Conservation (phyloP, 1,140 invertebrate genomes). For the Conus betulinus region DNA sequence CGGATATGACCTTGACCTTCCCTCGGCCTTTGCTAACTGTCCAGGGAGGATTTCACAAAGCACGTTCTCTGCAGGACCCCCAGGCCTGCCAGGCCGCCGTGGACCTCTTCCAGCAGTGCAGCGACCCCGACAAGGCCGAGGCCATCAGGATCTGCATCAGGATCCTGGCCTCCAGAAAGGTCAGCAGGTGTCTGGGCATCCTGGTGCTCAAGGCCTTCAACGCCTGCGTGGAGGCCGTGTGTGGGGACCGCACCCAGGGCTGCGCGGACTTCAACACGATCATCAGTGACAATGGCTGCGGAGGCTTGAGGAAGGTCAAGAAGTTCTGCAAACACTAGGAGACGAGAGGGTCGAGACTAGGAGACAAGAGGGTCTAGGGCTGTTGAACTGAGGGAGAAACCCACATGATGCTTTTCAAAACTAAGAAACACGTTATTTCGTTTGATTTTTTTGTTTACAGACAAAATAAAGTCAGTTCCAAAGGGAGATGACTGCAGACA, state of each 20-base stretch:
- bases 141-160: background rate
- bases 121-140: background rate
- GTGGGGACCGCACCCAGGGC: background rate
- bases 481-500: too few relatives aligned
- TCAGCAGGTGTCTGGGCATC: background rate
- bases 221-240: background rate
- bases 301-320: background rate
- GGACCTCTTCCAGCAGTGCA: background rate
- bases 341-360: too few relatives aligned
- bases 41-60: background rate
- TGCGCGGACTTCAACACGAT: background rate
- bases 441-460: too few relatives aligned
- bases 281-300: background rate
- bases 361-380: too few relatives aligned
- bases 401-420: too few relatives aligned
- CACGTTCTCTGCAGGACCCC: background rate
- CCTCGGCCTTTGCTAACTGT: background rate
- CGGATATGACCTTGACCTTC: too few relatives aligned
- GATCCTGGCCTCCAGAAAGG: background rate
- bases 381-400: too few relatives aligned
- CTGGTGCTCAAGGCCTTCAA: background rate
- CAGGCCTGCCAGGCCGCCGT: background rate
- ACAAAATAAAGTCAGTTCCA: too few relatives aligned
- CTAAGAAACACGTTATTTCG: too few relatives aligned
- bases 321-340: background rate